Conservation (phyloP, 2,888 invertebrate species). For the Elgonia sp. region DNA sequence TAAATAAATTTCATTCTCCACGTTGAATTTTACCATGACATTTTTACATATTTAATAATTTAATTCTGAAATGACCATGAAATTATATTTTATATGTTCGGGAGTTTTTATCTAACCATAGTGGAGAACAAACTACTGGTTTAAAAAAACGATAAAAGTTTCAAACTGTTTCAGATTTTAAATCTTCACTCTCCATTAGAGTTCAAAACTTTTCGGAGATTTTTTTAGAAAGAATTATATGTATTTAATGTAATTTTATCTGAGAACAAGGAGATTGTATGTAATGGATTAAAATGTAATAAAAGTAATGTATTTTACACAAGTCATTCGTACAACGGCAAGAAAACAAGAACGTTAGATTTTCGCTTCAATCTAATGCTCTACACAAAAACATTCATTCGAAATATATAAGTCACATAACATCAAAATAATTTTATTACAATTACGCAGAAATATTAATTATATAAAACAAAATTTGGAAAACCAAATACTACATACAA, state of each 20-base stretch:
- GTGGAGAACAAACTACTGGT: constrained; percentile 40
- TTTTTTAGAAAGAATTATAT: constrained; percentile 51
- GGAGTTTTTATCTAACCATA: constrained; percentile 11
- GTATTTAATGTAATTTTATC: constrained; percentile 61
- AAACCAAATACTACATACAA: too few relatives aligned
- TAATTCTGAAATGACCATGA: constrained; percentile 4
- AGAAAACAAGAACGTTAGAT: too few relatives aligned
- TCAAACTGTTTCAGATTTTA: constrained; percentile 67
- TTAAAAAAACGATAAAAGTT: constrained; percentile 64
- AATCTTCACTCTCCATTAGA: constrained; percentile 67
- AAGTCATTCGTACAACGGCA: background rate
- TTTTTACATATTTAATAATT: background rate
- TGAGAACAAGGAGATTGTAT: constrained; percentile 27
- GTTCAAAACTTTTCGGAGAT: constrained; percentile 50
- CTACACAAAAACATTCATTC: too few relatives aligned
- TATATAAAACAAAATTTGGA: too few relatives aligned
- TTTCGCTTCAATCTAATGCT: too few relatives aligned
- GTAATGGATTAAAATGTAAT: constrained; percentile 14
- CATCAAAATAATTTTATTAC: too few relatives aligned
- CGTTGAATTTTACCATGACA: too few relatives aligned
- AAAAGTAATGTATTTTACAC: background rate
- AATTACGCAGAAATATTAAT: too few relatives aligned
- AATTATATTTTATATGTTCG: constrained; percentile 33
- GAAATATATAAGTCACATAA: too few relatives aligned
- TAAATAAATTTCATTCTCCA: too few relatives aligned